Evolutionary conservation across 1,140 invertebrate genomes (phyloP).

Genomic region (Heliconius eleuchia): DNA sequence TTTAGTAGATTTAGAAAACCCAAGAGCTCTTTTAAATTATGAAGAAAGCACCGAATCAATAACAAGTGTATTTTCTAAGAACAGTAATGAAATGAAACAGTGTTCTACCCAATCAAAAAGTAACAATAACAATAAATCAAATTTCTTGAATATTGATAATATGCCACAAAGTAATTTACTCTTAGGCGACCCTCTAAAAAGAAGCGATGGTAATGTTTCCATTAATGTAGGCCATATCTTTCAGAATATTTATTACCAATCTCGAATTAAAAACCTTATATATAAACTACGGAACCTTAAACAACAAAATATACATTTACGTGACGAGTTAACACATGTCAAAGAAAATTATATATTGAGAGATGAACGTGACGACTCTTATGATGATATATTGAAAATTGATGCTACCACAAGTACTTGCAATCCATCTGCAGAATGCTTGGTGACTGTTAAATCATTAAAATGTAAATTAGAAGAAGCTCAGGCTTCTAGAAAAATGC

Average conservation of each 20-base stretch:
- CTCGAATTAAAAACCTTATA: conserved; percentile 58
- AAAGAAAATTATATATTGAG: conserved; percentile 49
- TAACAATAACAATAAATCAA: neutral
- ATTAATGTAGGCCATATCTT: neutral
- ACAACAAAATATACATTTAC: conserved; percentile 59
- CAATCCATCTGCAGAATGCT: conserved; percentile 44
- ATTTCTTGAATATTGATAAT: neutral
- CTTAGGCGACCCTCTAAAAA: neutral
- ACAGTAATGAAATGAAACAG: neutral
- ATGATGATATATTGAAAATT: conserved; percentile 45
- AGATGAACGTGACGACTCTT: conserved; percentile 27
- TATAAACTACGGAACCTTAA: conserved; percentile 69
- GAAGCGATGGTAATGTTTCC: neutral
- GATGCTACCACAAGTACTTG: conserved; percentile 50
- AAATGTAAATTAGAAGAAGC: conserved; percentile 59
- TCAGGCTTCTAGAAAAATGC: conserved; percentile 50
- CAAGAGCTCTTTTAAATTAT: conserved; percentile 46
- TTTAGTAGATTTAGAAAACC: conserved; percentile 50
- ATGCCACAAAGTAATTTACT: neutral
- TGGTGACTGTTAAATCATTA: conserved; percentile 45
- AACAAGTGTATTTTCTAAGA: neutral
- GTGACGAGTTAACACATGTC: conserved; percentile 52
- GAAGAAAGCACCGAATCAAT: conserved; percentile 27
- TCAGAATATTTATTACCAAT: conserved; percentile 44
- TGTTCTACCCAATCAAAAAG: neutral